Percentiles rank a stretch among this genome's conserved stretches.
phyloP scores from a whole-genome alignment of 2,797 vertebrate species.

The Sorex maritimensis region DNA sequence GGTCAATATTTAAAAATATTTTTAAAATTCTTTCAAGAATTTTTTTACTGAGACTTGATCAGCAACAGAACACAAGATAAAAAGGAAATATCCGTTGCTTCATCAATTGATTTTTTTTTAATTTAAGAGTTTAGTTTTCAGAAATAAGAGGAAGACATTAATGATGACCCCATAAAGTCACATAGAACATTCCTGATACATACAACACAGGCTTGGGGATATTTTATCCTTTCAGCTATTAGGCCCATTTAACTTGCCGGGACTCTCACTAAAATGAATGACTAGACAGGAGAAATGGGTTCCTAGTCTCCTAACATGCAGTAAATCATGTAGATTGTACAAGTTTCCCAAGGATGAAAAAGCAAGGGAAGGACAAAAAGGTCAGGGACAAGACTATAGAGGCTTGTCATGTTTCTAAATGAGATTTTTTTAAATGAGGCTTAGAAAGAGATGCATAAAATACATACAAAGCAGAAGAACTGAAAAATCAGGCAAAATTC shows the following conservation, averaged over 20 bases:
- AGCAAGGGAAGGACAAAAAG: no score
- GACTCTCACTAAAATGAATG: constrained; percentile 29
- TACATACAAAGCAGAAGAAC: neutral
- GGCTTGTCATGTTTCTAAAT: constrained; percentile 51
- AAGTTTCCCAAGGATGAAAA: no score
- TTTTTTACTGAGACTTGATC: no score
- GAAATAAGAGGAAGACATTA: neutral
- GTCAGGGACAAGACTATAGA: neutral
- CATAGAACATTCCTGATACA: neutral
- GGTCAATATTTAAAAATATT: no score
- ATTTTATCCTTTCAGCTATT: constrained; percentile 6
- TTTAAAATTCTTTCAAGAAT: no score
- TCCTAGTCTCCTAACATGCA: constrained; percentile 4
- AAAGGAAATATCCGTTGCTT: constrained; percentile 12
- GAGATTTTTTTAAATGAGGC: constrained; percentile 27
- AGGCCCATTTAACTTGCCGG: neutral
- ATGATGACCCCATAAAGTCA: neutral
- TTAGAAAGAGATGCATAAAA: constrained; percentile 41
- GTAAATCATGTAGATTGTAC: no score
- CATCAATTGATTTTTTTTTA: neutral
- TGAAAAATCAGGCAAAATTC: neutral
- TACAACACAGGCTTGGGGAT: neutral
- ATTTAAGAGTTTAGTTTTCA: neutral
- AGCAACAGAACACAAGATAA: neutral
- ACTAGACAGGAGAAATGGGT: neutral